Base-by-base conservation (phyloP, 23 tunicate species). In the Clavelina lepadiformis region DNA sequence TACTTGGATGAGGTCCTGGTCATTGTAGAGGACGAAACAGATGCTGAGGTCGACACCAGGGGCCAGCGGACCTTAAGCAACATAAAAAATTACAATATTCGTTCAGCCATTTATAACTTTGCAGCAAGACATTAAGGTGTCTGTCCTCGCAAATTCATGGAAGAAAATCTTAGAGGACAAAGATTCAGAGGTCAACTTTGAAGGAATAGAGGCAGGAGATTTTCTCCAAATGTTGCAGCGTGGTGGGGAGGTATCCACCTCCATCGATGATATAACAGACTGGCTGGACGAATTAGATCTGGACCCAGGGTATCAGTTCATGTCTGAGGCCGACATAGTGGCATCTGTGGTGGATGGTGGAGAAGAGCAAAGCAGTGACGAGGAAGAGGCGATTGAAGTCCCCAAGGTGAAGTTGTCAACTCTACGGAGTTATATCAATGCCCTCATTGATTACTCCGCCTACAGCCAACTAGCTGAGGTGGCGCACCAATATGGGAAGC, bases 191-290 rank as follows among this genome's bases (percentile, higher is more conserved):
- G 69, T 4, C 33, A 63, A 36, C 51, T 63, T 63, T 35, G 51
- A 63, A 63, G 69, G 51, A 63, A 21, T 31, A 31, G 27, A 35
- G 27, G 69, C 50, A 63, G 69, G 11, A 63, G 51, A 63, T 63
- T 63, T 63, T 63, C 69, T 35, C 51, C 69, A 63, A 7, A 63
- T 63, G 23, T 36, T 63, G 51, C 69, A 63, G 69, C 69, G 69
- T 63, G 69, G 69, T 63, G 69, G 50, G 49, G 69, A 63, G 50
- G 69, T 63, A 63, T 63, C 69, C 28, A 63, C 69, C 51, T 63
- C 69, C 69, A 63, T 63, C 28, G 69, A 63, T 63, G 69, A 63
- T 32, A 63, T 63, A 5, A 63, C 51, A 32, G 51, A 35, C 5
- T 63, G 69, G 69, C 69, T 63, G 51, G 69, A 63, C 28, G 69